Base-by-base conservation (phyloP, 2,797 vertebrate species). In the Echeneis naucrates region DNA sequence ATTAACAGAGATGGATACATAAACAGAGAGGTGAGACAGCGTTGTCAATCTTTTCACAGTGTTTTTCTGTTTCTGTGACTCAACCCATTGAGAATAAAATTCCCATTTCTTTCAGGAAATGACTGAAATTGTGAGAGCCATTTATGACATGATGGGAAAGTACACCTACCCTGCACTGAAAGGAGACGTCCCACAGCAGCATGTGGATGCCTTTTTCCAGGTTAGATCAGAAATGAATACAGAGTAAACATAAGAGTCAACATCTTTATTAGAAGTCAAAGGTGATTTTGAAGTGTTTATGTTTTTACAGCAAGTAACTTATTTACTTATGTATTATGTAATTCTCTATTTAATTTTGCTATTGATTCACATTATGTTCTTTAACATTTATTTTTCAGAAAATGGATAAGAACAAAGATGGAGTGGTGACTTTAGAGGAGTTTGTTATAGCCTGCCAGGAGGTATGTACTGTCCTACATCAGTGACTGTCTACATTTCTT, bases 331-430 rank as follows among this genome's bases (percentile, higher is more conserved):
- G n/a, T n/a, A n/a, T n/a, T n/a, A n/a, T n/a, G n/a, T n/a, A 17
- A 17, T 23, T 21, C 14, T 14, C 33, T 9, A 26, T 16, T 55
- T 26, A 38, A 50, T 30, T 9, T 19, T 2, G 19, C 8, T 19
- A 21, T 62, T 42, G 13, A 67, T 30, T 44, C 14, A 35, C 0
- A 33, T 58, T 23, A 32, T 47, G 16, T 81, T 70, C 85, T 68
- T 53, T 42, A 21, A 8, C 0, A 6, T 37, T 51, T 62, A 33
- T 72, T 59, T 26, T 19, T 10, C 92, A 99, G 98, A 99, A 99
- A 96, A 99, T 99, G 98, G 98, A 99, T 89, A 99, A 98, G 95
- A 99, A 99, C 94, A 99, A 97, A 95, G 97, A 99, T 63, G 98
- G 98, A 52, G 95, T 99, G 64, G 97, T 99, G 87, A 99, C 98